Percentiles rank a stretch among this genome's conserved stretches.
phyloP scores from a whole-genome alignment of 1,140 invertebrate genomes.

The Sycophila sp. region DNA sequence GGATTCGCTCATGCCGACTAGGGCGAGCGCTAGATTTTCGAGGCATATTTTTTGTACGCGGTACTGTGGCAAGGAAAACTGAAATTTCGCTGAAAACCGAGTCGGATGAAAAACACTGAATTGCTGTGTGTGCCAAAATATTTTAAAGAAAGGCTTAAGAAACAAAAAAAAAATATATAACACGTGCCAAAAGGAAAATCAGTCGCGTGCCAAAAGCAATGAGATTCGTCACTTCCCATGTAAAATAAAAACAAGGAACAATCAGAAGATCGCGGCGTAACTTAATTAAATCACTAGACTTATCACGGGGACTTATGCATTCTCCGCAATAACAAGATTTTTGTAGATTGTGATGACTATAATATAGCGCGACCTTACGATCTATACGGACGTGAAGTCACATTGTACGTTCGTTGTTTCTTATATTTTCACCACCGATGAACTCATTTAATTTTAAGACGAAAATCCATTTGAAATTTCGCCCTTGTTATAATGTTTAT shows the following conservation, averaged over 20 bases:
- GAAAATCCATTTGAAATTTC: too few species aligned
- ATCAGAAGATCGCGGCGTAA: too few species aligned
- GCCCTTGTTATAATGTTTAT: too few species aligned
- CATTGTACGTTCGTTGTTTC: too few species aligned
- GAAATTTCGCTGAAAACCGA: conserved; percentile 33
- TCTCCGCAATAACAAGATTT: background rate
- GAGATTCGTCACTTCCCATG: conserved; percentile 19
- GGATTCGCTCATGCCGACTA: conserved; percentile 41
- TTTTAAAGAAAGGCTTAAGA: conserved; percentile 48
- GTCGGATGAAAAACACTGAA: conserved; percentile 4
- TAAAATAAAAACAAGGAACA: background rate
- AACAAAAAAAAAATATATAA: conserved; percentile 38
- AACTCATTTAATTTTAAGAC: too few species aligned
- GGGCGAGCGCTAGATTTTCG: conserved; percentile 51
- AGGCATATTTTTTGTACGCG: conserved; percentile 56
- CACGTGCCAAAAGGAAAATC: conserved; percentile 54
- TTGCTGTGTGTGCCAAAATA: conserved; percentile 15
- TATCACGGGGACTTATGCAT: too few species aligned
- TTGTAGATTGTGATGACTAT: background rate
- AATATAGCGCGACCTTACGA: too few species aligned
- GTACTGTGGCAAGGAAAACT: conserved; percentile 39
- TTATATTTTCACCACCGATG: too few species aligned
- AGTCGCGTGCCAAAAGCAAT: background rate
- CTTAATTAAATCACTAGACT: too few species aligned
- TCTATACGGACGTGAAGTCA: too few species aligned